Evolutionary conservation across 2,113 vertebrate species (phyloP), one percentile per base, ranked within the genome.

Genomic region (Clupea harengus): DNA sequence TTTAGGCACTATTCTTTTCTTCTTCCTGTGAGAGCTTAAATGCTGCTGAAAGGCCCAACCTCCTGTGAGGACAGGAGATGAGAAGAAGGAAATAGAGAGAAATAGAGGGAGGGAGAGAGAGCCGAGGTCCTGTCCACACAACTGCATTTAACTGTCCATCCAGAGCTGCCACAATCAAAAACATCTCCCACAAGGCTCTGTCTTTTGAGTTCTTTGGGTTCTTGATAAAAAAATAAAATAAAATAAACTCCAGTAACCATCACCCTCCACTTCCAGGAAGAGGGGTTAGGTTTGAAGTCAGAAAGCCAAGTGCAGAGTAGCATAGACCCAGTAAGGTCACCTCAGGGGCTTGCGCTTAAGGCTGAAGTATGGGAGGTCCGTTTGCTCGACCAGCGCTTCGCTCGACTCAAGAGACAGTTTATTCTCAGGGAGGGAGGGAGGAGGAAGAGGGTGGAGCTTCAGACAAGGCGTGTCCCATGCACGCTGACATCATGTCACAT

Each of bases 101-200:
- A 85, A 67, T 83, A 87, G 47, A 83, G 52, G 75, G 82, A n/a
- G 83, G 32, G 18, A 20, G n/a, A 32, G 49, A 81, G 3, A 28
- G 25, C 47, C 45, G 81, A 78, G 72, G 32, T 39, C 72, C 25
- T 78, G 72, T 78, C 72, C 28, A 15, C 32, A 78, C 32, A 39
- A 39, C 72, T 15, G 28, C 72, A 81, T 85, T 83, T 84, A 82
- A 60, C 13, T 78, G 13, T 78, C 25, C 13, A 39, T 39, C 10
- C 13, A 78, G 72, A 78, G 72, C 72, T 78, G 72, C 72, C 72
- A 78, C 72, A 32, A 78, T 78, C 39, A 84, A 22, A 45, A 84
- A 86, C 80, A 82, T 85, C 10, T 39, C 10, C 57, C 17, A 46
- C 75, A 89, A 91, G 87, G 84, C 85, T 85, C 81, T 17, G 8